Conservation (phyloP, 2,888 invertebrate species). For the Neelides folsomi region DNA sequence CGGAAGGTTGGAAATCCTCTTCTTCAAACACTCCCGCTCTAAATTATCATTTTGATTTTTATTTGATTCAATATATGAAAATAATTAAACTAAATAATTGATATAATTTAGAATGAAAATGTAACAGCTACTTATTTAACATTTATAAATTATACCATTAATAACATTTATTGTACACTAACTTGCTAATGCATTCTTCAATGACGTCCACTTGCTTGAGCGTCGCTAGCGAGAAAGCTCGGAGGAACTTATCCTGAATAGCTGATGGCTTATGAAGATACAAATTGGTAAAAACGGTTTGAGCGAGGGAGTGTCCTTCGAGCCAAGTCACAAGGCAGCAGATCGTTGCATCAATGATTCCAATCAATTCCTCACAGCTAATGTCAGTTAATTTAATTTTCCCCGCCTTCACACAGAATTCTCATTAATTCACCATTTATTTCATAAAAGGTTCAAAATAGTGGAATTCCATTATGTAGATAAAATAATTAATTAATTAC, state of each 20-base stretch:
- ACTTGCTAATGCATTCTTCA: slow-evolving; percentile 76
- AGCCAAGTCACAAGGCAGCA: slow-evolving; percentile 94
- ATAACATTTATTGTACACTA: slow-evolving; percentile 35
- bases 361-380: slow-evolving; percentile 66
- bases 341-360: slow-evolving; percentile 84
- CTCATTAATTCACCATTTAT: neutral
- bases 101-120: neutral
- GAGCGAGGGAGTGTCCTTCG: slow-evolving; percentile 89
- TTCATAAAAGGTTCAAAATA: too few species aligned
- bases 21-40: slow-evolving; percentile 80
- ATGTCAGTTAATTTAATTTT: slow-evolving; percentile 63
- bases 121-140: neutral
- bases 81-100: neutral
- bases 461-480: too few species aligned
- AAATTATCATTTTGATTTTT: slow-evolving; percentile 4
- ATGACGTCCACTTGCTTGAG: slow-evolving; percentile 81
- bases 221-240: slow-evolving; percentile 71
- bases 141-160: neutral
- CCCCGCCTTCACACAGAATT: slow-evolving; percentile 4
- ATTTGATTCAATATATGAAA: too few species aligned
- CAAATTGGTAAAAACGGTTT: slow-evolving; percentile 92
- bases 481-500: slow-evolving; percentile 42
- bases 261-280: slow-evolving; percentile 82
- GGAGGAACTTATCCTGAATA: slow-evolving; percentile 67
- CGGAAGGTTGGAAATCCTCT: slow-evolving; percentile 90